Percentiles rank a stretch among this genome's conserved stretches.
Evolutionary conservation across 2,888 invertebrate species (phyloP).

Genomic region (Tuberolachnus salignus): DNA sequence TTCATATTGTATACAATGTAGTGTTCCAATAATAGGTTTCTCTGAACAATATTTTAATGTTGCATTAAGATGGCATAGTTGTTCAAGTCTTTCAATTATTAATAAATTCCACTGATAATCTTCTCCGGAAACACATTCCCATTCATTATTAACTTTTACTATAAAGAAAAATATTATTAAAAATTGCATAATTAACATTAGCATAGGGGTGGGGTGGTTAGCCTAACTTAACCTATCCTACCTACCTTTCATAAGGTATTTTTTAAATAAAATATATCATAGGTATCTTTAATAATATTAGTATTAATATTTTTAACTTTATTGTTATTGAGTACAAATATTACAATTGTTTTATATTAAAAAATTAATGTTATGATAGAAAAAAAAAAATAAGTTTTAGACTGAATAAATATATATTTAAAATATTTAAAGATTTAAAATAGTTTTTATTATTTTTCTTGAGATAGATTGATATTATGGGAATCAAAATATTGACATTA

Average conservation of each 20-base stretch:
- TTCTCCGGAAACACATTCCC: constrained; percentile 57
- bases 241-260: too few species aligned
- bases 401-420: too few species aligned
- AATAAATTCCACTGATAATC: constrained; percentile 83
- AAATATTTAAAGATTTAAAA: too few species aligned
- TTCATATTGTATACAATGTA: constrained; percentile 45
- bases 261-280: not conserved
- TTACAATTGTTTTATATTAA: too few species aligned
- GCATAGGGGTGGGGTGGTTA: too few species aligned
- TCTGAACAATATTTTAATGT: constrained; percentile 51
- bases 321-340: not conserved
- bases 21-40: constrained; percentile 14
- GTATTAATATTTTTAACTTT: too few species aligned
- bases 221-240: too few species aligned
- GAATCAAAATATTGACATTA: too few species aligned
- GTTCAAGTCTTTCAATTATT: constrained; percentile 87
- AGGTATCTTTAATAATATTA: not conserved
- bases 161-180: not conserved
- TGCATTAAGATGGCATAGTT: constrained; percentile 77
- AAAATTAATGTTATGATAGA: too few species aligned
- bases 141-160: constrained; percentile 54
- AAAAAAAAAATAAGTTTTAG: too few species aligned
- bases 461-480: too few species aligned
- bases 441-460: too few species aligned
- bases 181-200: not conserved